phyloP scores from a whole-genome alignment of 2,113 vertebrate species.

The Atlantisia rogersi region DNA sequence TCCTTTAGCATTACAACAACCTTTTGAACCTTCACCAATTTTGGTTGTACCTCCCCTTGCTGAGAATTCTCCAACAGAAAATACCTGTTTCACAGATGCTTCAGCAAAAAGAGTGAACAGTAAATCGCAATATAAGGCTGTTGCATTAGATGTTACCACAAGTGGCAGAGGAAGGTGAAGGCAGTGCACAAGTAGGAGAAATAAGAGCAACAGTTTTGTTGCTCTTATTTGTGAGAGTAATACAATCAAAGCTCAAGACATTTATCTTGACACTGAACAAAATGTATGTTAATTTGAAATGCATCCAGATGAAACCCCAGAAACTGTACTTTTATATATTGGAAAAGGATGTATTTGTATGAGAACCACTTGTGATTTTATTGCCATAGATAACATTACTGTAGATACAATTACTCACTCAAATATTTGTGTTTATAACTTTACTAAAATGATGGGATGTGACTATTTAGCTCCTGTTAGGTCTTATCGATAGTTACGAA shows the following conservation, averaged over 20 bases:
- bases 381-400: not conserved
- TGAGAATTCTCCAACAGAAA: not conserved
- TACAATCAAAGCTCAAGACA: not conserved
- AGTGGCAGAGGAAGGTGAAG: not conserved
- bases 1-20: too few species aligned
- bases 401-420: not conserved
- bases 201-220: not conserved
- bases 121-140: not conserved
- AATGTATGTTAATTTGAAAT: not conserved
- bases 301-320: too few species aligned
- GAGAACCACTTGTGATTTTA: not conserved
- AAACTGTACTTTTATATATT: too few species aligned
- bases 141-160: not conserved
- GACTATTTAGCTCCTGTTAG: not conserved
- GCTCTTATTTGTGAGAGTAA: not conserved
- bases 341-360: not conserved
- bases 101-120: not conserved
- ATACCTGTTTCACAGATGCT: not conserved
- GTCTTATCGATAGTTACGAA: too few species aligned
- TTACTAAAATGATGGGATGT: not conserved
- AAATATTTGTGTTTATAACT: not conserved
- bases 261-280: not conserved
- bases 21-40: too few species aligned
- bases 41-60: not conserved
- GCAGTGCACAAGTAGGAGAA: too few species aligned